A percentile compares a stretch with the other conserved stretches of the same genome.
phyloP scores from a whole-genome alignment of 2,888 invertebrate genomes.

The Chromoteleia sp. region DNA sequence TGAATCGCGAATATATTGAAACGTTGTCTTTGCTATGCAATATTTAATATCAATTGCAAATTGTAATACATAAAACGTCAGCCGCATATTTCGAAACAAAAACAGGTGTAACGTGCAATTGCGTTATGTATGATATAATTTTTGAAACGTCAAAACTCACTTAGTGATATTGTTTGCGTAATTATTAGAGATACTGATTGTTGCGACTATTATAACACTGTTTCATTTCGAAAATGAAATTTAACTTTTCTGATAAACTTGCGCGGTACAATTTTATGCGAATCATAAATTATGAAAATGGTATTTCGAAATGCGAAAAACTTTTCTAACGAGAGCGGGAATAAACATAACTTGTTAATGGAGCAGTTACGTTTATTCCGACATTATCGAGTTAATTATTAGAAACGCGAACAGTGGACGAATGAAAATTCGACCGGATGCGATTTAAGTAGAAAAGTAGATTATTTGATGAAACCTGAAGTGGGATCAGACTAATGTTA shows the following conservation, averaged over 20 bases:
- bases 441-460: slow-evolving; percentile 46
- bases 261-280: slow-evolving; percentile 3
- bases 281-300: slow-evolving; percentile 25
- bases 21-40: slow-evolving; percentile 1
- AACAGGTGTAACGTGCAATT: background rate
- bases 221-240: too few relatives aligned
- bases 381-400: slow-evolving; percentile 38
- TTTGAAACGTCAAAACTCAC: slow-evolving; percentile 52
- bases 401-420: slow-evolving; percentile 2
- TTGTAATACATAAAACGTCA: background rate
- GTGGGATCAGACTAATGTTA: slow-evolving; percentile 23
- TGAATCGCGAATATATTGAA: background rate
- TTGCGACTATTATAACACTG: background rate
- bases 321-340: slow-evolving; percentile 14
- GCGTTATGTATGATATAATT: slow-evolving; percentile 2
- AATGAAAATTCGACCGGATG: slow-evolving; percentile 23
- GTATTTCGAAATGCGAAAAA: slow-evolving; percentile 16
- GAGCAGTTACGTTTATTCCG: slow-evolving; percentile 26
- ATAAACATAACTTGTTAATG: slow-evolving; percentile 49
- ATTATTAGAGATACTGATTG: slow-evolving; percentile 29
- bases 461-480: slow-evolving; percentile 33
- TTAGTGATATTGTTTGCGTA: slow-evolving; percentile 46
- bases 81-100: background rate
- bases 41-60: slow-evolving; percentile 15
- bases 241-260: too few relatives aligned